Evolutionary conservation across 2,888 invertebrate species (phyloP), one percentile per base, ranked within the genome.

Genomic region (Troides oblongomaculatus): DNA sequence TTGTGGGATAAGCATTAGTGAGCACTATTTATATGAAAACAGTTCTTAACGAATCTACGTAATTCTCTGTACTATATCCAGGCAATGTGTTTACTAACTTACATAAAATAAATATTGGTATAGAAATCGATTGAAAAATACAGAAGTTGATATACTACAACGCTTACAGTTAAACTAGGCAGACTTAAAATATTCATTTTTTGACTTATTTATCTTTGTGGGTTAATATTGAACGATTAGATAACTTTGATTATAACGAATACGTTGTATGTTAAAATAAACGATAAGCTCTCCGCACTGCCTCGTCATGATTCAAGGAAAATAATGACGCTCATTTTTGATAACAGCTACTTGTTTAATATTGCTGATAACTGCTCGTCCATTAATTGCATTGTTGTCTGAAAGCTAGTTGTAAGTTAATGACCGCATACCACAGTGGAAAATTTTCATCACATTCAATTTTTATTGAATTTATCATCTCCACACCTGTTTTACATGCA

Each of bases 261-360:
- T 53, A 6, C 14, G 53, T 18, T 4, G 18, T 18, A 18, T 53
- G 18, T n/a, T 53, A 53, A 53, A 53, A 53, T 5, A n/a, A 53
- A 53, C 4, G 18, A 53, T 53, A 53, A 53, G 53, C 53, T 7
- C n/a, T n/a, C 3, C 18, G n/a, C 18, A 8, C 18, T 18, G n/a
- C 6, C 53, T 53, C 46, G 8, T 50, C 30, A 30, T 30, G 30
- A 14, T 12, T 17, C 14, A 12, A 50, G 14, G 50, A 50, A 50
- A 50, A 50, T 50, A 17, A 50, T 57, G 21, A 57, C 57, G 57
- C 57, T 7, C 2, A 18, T 1, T 57, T 46, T 23, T 30, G 56
- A 64, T 60, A 64, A 60, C 46, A 66, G 46, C 25, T 62, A 50
- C 64, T 64, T 57, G 14, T 12, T 57, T 57, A 18, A 60, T 60